Percentiles rank a stretch among this genome's conserved stretches.
Evolutionary conservation across 1,140 invertebrate species (phyloP).

Genomic region (Cotesia chilonis): DNA sequence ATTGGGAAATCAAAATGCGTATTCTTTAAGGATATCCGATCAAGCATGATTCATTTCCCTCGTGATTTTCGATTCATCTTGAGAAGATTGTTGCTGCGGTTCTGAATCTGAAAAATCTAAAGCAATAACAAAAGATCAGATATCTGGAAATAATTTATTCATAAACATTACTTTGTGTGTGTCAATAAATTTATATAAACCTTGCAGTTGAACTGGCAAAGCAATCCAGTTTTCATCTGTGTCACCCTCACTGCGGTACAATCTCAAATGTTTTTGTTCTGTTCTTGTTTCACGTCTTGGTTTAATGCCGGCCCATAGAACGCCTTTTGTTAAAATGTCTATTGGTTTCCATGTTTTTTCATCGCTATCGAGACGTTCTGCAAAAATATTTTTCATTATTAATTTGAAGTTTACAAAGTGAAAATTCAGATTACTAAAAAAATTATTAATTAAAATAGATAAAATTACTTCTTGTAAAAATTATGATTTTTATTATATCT

Average conservation of each 20-base stretch:
- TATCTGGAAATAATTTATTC: background rate
- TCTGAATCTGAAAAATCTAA: constrained; percentile 26
- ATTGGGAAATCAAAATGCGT: constrained; percentile 12
- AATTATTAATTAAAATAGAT: too few species aligned
- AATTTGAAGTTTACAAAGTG: too few species aligned
- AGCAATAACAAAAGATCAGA: constrained; percentile 3
- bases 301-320: background rate
- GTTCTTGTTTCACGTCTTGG: background rate
- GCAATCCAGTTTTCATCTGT: too few species aligned
- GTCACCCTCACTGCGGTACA: too few species aligned
- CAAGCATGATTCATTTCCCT: constrained; percentile 40
- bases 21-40: constrained; percentile 21
- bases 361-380: background rate
- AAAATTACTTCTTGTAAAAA: too few species aligned
- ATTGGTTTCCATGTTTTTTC: background rate
- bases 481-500: too few species aligned
- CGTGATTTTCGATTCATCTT: constrained; percentile 36
- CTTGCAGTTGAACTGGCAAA: background rate
- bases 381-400: too few species aligned
- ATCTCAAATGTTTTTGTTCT: background rate
- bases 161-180: constrained; percentile 1
- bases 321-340: background rate
- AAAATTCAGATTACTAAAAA: too few species aligned
- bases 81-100: constrained; percentile 31
- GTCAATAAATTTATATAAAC: constrained; percentile 6